Evolutionary conservation across 2,797 vertebrate species (phyloP).

Genomic region (Halcyon smyrnensis): DNA sequence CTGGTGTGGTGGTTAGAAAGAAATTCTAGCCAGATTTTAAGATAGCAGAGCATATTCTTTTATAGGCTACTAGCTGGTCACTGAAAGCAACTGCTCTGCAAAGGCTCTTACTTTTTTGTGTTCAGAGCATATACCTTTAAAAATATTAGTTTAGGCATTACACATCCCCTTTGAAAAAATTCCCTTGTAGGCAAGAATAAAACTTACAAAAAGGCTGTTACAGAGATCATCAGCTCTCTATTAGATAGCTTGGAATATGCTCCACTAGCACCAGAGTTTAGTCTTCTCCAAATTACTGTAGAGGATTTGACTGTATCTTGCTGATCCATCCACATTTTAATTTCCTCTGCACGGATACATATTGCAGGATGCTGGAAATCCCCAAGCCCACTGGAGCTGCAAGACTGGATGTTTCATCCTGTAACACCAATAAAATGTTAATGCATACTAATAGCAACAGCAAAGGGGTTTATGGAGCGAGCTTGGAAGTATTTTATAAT

Average conservation of each 20-base stretch:
- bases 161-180: conserved; percentile 31
- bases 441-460: conserved; percentile 69
- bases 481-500: conserved; percentile 56
- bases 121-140: conserved; percentile 28
- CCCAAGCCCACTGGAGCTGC: conserved; percentile 73
- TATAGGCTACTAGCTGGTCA: not conserved
- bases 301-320: conserved; percentile 73
- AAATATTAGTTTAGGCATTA: conserved; percentile 33
- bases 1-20: not conserved
- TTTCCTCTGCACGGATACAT: conserved; percentile 72
- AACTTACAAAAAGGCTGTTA: conserved; percentile 68
- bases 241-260: conserved; percentile 59
- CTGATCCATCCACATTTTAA: conserved; percentile 75
- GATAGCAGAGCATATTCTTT: not conserved
- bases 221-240: conserved; percentile 66
- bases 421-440: conserved; percentile 70
- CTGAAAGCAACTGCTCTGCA: not conserved
- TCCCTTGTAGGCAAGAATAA: conserved; percentile 58
- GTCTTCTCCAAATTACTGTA: conserved; percentile 68
- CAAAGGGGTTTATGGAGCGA: conserved; percentile 62
- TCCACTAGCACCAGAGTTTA: conserved; percentile 55
- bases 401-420: conserved; percentile 66
- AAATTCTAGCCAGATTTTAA: not conserved
- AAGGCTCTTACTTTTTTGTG: not conserved
- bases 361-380: conserved; percentile 73